A percentile compares a stretch with the other conserved stretches of the same genome.
These are phyloP conservation scores for Ceriagrion tenellum DNA, from an alignment of 2,888 invertebrate genomes.

Conservation along the genomic window DNA sequence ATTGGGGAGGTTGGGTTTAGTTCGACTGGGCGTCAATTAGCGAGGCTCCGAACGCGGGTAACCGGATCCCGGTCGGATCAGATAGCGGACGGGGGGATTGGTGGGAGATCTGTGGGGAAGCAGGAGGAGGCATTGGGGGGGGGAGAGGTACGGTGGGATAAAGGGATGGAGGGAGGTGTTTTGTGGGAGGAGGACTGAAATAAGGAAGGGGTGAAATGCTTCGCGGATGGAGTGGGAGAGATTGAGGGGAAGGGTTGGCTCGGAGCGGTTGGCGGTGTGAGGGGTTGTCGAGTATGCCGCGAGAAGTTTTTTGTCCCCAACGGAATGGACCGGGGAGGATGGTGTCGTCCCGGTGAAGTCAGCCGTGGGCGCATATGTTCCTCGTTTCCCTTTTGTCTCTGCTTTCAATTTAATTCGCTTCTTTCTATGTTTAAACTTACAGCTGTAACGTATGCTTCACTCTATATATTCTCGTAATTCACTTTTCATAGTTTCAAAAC, in stretches of 20 bases:
- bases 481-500: no score
- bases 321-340: neutral
- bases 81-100: conserved; percentile 20
- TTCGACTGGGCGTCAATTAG: conserved; percentile 67
- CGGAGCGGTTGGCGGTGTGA: no score
- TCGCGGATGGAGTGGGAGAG: neutral
- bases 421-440: neutral
- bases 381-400: neutral
- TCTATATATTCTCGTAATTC: no score
- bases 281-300: no score
- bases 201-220: neutral
- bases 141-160: neutral
- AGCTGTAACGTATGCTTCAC: no score
- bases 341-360: neutral
- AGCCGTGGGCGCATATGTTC: neutral
- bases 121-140: neutral
- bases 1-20: neutral
- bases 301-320: neutral
- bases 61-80: conserved; percentile 53
- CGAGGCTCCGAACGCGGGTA: conserved; percentile 62
- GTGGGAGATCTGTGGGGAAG: neutral
- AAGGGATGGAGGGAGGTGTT: neutral
- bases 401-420: neutral
- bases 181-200: neutral
- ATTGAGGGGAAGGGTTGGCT: neutral